Base-by-base conservation (phyloP, 2,797 vertebrate genomes). In the Tragopan temminckii region DNA sequence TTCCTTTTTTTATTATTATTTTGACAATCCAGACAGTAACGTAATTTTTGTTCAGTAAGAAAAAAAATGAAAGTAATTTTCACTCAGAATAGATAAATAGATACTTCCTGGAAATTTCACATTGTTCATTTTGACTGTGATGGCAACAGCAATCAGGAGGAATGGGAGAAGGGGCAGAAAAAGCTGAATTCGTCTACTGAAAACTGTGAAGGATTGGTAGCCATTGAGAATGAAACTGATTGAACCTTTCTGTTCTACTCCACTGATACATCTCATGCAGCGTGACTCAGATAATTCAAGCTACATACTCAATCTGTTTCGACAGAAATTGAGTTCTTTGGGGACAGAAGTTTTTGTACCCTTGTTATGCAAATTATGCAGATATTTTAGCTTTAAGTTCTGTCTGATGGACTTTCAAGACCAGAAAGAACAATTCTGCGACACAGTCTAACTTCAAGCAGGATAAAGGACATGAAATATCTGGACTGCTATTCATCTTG, bases 1-100 rank as follows among this genome's bases (percentile, higher is more conserved):
- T 80, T 14, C 27, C 5, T 46, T 77, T 88, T 82, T 58, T 29
- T 68, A 23, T 50, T 90, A 81, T 36, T 76, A 53, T 89, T 93
- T 79, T 85, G 71, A 78, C 35, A 94, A 21, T 7, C 4, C 14
- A 80, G 7, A 1, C 13, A 61, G 40, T 55, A 89, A 46, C 23
- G 52, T 27, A 52, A 25, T 18, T 67, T 81, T 79, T 48, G 2
- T 70, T 72, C 55, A n/a, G 8, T 59, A 43, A 58, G 16, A 6
- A 50, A 25, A 25, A 27, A 27, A 71, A 19, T 43, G 27, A 25
- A 48, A 27, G 48, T 52, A 52, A 29, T 52, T 52, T 52, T 29
- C 27, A 52, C 25, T 29, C 36, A 70, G n/a, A 86, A 77, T 10
- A 46, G 15, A 38, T 57, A 23, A 75, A 14, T 35, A 91, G 50